Evolutionary conservation across 2,797 vertebrate genomes (phyloP), one percentile per base, ranked within the genome.

Genomic region (Myotis findleyi): DNA sequence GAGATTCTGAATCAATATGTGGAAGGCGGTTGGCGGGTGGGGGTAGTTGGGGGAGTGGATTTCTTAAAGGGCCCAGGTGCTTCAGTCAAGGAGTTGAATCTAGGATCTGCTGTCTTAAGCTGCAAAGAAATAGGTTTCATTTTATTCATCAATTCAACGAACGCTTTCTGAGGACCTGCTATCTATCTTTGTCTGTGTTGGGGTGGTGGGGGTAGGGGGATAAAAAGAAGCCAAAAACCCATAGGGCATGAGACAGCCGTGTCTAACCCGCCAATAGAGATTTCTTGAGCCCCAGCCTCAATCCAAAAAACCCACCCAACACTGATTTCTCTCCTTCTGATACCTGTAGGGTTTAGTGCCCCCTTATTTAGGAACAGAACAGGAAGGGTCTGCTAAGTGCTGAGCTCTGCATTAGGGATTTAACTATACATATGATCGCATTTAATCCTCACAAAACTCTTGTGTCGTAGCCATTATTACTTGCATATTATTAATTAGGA

Each of bases 61-160:
- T 68, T 59, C 38, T 68, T 71, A 6, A 82, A 90, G 51, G 88
- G 49, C 30, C 62, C 30, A 73, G 71, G 49, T 89, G 55, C 84
- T 53, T 90, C 73, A 9, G 30, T 6, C 51, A 69, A 87, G 64
- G 23, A 73, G 27, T 27, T 87, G 69, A 23, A 33, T 83, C 88
- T 68, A 53, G 68, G 5, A 41, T 76, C 20, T 55, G 27, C 38
- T 72, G 9, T 92, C 77, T 82, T 85, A 66, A 68, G 73, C 86
- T 4, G 66, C 55, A 75, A 71, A 90, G 6, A 84, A 81, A 93
- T 30, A 77, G 81, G 27, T 71, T 94, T 94, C 69, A 18, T 86
- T 91, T 71, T 94, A 75, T 27, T 86, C 23, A 57, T 90, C 73
- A 53, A 53, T 71, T 93, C 92, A 95, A 21, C 68, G 64, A 49